A percentile compares a stretch with the other conserved stretches of the same genome.
phyloP scores from a whole-genome alignment of 2,113 vertebrate genomes.

The Litocranius walleri region DNA sequence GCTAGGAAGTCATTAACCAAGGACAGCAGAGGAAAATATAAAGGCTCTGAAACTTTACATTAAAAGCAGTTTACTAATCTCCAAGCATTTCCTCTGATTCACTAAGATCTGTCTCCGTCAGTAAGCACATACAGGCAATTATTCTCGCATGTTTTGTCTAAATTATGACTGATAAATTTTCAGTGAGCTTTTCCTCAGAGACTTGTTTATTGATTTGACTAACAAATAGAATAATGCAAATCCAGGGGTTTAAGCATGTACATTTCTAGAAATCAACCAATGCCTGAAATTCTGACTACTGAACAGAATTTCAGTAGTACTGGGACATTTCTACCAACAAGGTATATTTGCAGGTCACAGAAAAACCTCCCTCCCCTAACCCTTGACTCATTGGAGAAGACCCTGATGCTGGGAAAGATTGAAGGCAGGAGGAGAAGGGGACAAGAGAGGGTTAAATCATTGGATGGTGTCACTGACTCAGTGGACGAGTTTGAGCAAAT shows the following conservation, averaged over 20 bases:
- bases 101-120: not conserved
- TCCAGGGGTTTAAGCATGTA: conserved; percentile 6
- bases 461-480: not conserved
- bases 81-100: not conserved
- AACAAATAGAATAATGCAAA: conserved; percentile 6
- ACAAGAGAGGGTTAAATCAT: not conserved
- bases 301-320: not conserved
- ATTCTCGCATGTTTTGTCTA: not conserved
- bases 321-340: not conserved
- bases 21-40: not conserved
- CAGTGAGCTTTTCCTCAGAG: not conserved
- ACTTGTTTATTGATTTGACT: not conserved
- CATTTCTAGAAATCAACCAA: not conserved
- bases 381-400: not conserved
- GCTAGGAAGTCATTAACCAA: not conserved
- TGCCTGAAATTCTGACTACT: not conserved
- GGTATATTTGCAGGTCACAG: not conserved
- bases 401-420: not conserved
- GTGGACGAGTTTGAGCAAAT: not conserved
- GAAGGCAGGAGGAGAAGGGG: not conserved
- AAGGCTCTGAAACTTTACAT: not conserved
- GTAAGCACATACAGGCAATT: not conserved
- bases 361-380: not conserved
- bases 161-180: not conserved
- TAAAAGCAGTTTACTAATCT: not conserved